These are phyloP conservation scores for Eutolmus rufibarbis DNA, from an alignment of 2,888 invertebrate genomes.

Conservation along the genomic window DNA sequence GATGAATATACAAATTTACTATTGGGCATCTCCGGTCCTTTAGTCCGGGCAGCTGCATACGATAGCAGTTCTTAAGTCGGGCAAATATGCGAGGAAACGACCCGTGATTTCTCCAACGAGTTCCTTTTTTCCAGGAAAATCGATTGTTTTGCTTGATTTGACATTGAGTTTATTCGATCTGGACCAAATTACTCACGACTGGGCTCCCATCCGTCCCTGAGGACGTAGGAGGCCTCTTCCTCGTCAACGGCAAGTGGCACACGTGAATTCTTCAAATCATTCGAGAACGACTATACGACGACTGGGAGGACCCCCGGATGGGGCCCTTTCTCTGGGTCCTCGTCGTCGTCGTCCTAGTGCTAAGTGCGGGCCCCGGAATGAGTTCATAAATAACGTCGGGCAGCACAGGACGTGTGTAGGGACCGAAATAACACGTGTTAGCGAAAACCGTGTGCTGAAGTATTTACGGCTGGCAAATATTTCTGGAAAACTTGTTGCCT, in stretches of 20 bases:
- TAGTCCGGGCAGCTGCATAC: neutral
- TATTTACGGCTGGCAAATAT: slow-evolving; percentile 28
- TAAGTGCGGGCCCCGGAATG: neutral
- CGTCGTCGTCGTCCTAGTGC: neutral
- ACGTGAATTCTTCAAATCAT: slow-evolving; percentile 4
- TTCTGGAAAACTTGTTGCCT: slow-evolving; percentile 24
- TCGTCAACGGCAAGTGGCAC: neutral
- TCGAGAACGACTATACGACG: neutral
- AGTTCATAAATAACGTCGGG: slow-evolving; percentile 23
- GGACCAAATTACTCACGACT: slow-evolving; percentile 20
- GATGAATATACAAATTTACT: slow-evolving; percentile 16
- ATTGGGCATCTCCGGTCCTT: neutral
- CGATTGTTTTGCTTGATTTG: slow-evolving; percentile 39
- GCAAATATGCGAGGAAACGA: slow-evolving; percentile 20
- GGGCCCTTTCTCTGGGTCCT: neutral
- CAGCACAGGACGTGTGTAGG: neutral
- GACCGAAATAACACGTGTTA: slow-evolving; percentile 10
- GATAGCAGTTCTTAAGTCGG: slow-evolving; percentile 26
- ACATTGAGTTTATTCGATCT: slow-evolving; percentile 33
- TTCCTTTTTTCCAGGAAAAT: neutral
- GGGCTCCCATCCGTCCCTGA: neutral
- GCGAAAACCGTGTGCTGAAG: slow-evolving; percentile 2
- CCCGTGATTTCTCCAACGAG: slow-evolving; percentile 2
- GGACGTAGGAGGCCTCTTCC: neutral
- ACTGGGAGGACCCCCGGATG: neutral